These are phyloP conservation scores for Sylvia atricapilla DNA, from an alignment of 2,113 vertebrate genomes.

Conservation along the genomic window DNA sequence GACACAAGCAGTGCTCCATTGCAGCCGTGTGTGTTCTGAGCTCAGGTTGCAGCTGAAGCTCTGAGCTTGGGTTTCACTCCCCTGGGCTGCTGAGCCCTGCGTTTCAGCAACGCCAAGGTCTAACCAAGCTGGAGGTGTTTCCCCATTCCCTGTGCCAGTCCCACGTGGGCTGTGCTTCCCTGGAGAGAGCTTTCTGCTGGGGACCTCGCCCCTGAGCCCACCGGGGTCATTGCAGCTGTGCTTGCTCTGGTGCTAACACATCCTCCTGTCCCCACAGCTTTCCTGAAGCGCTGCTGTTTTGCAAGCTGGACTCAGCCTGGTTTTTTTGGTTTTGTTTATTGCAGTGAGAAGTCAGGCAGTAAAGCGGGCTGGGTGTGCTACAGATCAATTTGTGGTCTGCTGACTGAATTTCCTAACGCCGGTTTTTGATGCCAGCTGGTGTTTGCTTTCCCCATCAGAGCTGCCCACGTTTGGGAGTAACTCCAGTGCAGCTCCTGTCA, in stretches of 20 bases:
- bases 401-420: neutral
- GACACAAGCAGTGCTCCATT: neutral
- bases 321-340: neutral
- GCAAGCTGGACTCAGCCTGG: neutral
- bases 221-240: neutral
- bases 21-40: neutral
- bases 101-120: neutral
- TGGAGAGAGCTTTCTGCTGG: rapidly evolving
- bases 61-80: neutral
- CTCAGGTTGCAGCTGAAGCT: neutral
- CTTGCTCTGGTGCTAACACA: neutral
- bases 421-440: neutral
- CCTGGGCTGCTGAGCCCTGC: neutral
- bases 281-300: neutral
- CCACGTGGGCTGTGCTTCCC: neutral
- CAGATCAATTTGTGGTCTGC: neutral
- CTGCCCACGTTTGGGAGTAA: neutral
- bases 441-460: neutral
- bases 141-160: neutral
- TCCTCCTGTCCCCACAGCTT: neutral
- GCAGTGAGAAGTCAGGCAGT: neutral
- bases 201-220: neutral
- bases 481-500: neutral
- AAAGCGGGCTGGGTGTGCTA: neutral
- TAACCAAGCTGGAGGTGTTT: neutral